Evolutionary conservation across 2,113 vertebrate species (phyloP), one percentile per base, ranked within the genome.

Genomic region (Aramus guarauna): DNA sequence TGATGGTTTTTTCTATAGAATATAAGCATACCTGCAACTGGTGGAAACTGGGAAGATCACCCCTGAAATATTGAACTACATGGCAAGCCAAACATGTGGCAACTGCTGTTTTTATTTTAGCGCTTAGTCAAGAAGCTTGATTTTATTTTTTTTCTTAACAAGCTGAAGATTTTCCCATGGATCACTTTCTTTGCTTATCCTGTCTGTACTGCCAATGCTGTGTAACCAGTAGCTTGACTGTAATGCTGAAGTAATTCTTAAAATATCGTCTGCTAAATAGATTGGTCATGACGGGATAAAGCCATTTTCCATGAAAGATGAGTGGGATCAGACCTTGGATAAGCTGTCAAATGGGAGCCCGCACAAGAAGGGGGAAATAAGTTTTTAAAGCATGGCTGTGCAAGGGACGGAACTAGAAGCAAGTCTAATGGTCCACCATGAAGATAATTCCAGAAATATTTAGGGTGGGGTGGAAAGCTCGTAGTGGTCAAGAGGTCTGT

Each of bases 161-260:
- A 48, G 75, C 81, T 55, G 76, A 45, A 39, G 76, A 7, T 56
- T 90, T 90, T 85, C 81, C 81, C 67, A 14, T n/a, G 92, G 75
- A n/a, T 69, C 1, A 2, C 79, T 50, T 9, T 27, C 72, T n/a
- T 20, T 14, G 27, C 89, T 60, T 27, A 7, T 7, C 52, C 68
- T 56, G 30, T 11, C 79, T 29, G 55, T 39, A 66, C 64, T 86
- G 71, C 66, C 66, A 68, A 4, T 15, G 77, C 91, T 62, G 48
- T 18, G 69, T 72, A 66, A 74, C 72, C 78, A 34, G 63, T 34
- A 62, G 77, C 56, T 64, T 45, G 62, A 27, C 50, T 56, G 56
- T 55, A 45, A 60, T 22, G 62, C 82, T 72, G 39, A 71, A 84
- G 24, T 58, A 45, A 76, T 50, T 72, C 47, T 39, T 81, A 77